phyloP scores from a whole-genome alignment of 2,113 vertebrate genomes.

The Climacteris rufus region DNA sequence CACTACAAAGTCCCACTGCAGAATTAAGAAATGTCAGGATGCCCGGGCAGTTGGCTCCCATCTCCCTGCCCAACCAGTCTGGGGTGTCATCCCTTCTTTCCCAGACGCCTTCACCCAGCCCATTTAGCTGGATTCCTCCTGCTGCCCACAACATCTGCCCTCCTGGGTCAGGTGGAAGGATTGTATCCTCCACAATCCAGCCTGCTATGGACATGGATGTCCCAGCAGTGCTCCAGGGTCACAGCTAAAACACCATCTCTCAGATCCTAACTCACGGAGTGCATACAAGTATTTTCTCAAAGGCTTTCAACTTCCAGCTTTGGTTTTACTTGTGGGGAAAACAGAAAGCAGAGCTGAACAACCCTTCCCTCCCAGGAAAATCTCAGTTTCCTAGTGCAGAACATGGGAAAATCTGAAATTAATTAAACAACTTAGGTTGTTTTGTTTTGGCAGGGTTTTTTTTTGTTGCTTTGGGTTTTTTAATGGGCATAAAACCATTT shows the following conservation, averaged over 20 bases:
- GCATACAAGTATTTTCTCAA: neutral
- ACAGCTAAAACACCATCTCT: neutral
- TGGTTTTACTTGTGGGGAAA: neutral
- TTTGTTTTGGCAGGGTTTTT: neutral
- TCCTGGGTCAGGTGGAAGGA: neutral
- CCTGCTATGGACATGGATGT: neutral
- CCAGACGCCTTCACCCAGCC: neutral
- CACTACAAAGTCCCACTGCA: neutral
- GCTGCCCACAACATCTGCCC: neutral
- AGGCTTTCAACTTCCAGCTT: neutral
- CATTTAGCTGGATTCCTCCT: neutral
- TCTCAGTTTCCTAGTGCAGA: neutral
- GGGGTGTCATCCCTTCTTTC: neutral
- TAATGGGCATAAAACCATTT: neutral
- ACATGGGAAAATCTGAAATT: neutral
- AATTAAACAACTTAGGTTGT: neutral
- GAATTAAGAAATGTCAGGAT: neutral
- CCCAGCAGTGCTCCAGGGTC: neutral
- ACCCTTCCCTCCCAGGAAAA: neutral
- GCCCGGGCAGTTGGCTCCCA: neutral
- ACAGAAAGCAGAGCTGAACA: neutral
- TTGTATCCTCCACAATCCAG: neutral
- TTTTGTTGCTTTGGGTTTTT: neutral
- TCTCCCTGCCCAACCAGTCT: neutral
- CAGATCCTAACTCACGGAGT: neutral